These are phyloP conservation scores for Alca torda DNA, from an alignment of 2,797 vertebrate genomes.

Conservation along the genomic window DNA sequence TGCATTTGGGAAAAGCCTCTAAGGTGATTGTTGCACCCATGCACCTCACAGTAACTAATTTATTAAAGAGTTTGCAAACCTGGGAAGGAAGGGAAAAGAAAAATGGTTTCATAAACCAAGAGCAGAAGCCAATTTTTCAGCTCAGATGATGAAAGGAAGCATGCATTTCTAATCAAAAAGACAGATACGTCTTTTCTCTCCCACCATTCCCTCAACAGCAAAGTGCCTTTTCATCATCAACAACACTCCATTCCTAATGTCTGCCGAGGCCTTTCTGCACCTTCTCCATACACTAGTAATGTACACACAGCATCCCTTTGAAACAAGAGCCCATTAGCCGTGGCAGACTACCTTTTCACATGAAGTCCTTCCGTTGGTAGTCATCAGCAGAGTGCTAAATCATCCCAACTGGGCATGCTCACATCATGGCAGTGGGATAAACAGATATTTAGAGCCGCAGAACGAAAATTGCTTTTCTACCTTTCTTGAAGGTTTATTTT, in stretches of 20 bases:
- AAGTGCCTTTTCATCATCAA: slow-evolving; percentile 86
- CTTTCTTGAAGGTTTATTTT: slow-evolving; percentile 12
- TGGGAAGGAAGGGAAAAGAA: slow-evolving; percentile 80
- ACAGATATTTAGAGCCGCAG: slow-evolving; percentile 71
- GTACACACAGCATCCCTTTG: slow-evolving; percentile 81
- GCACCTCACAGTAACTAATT: slow-evolving; percentile 82
- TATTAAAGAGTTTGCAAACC: slow-evolving; percentile 84
- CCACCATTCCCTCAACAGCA: slow-evolving; percentile 80
- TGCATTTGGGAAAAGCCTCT: slow-evolving; percentile 83
- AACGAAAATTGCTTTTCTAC: slow-evolving; percentile 71
- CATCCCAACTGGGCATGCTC: slow-evolving; percentile 77
- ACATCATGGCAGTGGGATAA: slow-evolving; percentile 62
- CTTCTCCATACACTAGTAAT: slow-evolving; percentile 79
- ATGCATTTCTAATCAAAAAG: slow-evolving; percentile 87
- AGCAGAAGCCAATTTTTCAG: slow-evolving; percentile 84
- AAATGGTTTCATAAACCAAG: slow-evolving; percentile 85
- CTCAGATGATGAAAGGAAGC: slow-evolving; percentile 84
- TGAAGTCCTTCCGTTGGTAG: slow-evolving; percentile 77
- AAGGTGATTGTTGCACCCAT: slow-evolving; percentile 82
- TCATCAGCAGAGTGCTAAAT: slow-evolving; percentile 78
- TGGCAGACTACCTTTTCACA: slow-evolving; percentile 81
- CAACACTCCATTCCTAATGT: slow-evolving; percentile 84
- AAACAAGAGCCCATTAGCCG: slow-evolving; percentile 82
- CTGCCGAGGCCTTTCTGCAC: slow-evolving; percentile 81
- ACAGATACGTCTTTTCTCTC: slow-evolving; percentile 83